Percentiles rank a stretch among this genome's conserved stretches.
Conservation (phyloP, 2,888 invertebrate genomes). For the Himalopsyche tibetana region DNA sequence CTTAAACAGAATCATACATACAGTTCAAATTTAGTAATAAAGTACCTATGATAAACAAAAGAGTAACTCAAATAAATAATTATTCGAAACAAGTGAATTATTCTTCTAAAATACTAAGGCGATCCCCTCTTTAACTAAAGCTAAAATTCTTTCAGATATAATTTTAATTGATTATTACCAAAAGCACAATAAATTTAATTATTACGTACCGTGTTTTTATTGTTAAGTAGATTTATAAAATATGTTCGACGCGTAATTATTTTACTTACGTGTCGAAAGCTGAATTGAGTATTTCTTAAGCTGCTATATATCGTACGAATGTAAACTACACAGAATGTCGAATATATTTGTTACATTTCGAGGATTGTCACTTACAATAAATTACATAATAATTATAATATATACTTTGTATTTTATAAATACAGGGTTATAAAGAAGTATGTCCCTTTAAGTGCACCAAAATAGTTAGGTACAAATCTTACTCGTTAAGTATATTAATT, state of each 20-base stretch:
- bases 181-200: neutral
- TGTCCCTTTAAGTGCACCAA: neutral
- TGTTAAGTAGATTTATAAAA: constrained; percentile 16
- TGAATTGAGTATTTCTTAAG: constrained; percentile 17
- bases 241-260: neutral
- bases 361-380: constrained; percentile 28
- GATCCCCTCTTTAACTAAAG: neutral
- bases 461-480: neutral
- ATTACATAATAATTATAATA: neutral
- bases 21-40: neutral
- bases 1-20: neutral
- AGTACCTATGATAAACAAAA: neutral
- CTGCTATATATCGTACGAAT: neutral
- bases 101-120: neutral
- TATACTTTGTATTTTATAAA: neutral
- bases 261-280: neutral
- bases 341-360: neutral
- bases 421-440: neutral
- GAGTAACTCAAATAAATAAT: neutral
- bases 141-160: neutral
- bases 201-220: neutral
- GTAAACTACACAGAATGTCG: neutral
- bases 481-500: neutral
- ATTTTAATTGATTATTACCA: constrained; percentile 1
- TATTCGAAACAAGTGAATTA: neutral